Conservation (phyloP, 1,140 invertebrate genomes). For the Tetramorium alpestre region DNA sequence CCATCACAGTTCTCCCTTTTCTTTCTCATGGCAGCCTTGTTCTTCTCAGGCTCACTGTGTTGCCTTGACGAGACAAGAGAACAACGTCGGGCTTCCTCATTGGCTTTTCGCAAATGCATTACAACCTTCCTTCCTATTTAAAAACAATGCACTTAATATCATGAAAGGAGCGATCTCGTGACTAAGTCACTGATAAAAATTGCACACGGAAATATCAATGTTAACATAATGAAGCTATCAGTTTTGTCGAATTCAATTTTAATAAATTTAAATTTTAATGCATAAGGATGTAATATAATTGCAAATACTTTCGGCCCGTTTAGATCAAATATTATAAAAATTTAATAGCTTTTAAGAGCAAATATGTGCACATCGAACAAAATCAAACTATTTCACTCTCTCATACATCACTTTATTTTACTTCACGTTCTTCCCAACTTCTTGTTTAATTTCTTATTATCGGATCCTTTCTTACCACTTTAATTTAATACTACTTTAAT, state of each 20-base stretch:
- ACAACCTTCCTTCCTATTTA: background rate
- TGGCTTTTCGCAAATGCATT: background rate
- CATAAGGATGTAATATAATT: background rate
- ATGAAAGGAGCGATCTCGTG: background rate
- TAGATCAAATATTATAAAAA: background rate
- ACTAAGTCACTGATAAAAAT: background rate
- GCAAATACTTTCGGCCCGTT: too few relatives aligned
- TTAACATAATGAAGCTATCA: background rate
- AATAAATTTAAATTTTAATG: background rate
- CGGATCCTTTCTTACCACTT: background rate
- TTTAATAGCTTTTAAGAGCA: background rate
- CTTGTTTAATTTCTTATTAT: background rate
- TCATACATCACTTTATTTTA: background rate
- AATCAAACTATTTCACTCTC: background rate
- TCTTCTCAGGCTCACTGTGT: background rate
- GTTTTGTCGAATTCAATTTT: background rate
- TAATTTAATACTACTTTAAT: background rate
- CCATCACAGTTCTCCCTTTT: background rate
- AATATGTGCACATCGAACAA: background rate
- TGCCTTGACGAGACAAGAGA: background rate
- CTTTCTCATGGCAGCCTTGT: background rate
- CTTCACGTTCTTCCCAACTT: background rate
- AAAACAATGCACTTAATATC: background rate
- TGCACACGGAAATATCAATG: background rate
- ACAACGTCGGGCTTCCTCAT: conserved; percentile 5